Base-by-base conservation (phyloP, 2,888 invertebrate genomes). In the Aplocera efformata region DNA sequence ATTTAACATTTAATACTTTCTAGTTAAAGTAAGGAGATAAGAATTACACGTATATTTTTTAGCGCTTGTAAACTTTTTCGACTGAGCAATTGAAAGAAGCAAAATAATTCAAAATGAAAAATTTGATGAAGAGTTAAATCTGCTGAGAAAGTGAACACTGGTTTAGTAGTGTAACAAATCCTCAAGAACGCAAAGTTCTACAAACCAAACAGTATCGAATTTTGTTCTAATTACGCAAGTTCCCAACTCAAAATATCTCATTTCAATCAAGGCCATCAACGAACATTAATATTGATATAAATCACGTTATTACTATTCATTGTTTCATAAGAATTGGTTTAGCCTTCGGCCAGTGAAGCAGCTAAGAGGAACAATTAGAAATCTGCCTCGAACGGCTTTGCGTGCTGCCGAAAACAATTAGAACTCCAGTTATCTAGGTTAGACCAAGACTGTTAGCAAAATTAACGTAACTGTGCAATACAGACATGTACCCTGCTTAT, bases 361-460 rank as follows among this genome's bases (percentile, higher is more conserved):
- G 70, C 72, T 80, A 78, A 80, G 58, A 73, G 67, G 51, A 69
- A 65, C 75, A 82, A 80, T 84, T 83, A 83, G 79, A 77, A 77
- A 79, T 74, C 72, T 53, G 56, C 67, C 67, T 74, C 75, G 61
- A 77, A 75, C 68, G 60, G 61, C 64, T 67, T 76, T 66, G 77
- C 76, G 72, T 75, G 79, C 64, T 70, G 63, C 72, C 67, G 66
- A 77, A 78, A 74, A 72, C 78, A 82, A 83, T 84, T 85, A 83
- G 81, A 63, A 50, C 67, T 58, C 48, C 61, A 42, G 56, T 53
- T 63, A 69, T 72, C 68, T 75, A 63, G 69, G 67, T 51, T 63
- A 63, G 74, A 73, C 63, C 69, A 59, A 56, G 50, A 60, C 59
- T 69, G 67, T 79, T 80, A 79, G 65, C 53, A 44, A 60, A 53